Conservation (phyloP, 2,888 invertebrate genomes). For the Myopa tessellatipennis region DNA sequence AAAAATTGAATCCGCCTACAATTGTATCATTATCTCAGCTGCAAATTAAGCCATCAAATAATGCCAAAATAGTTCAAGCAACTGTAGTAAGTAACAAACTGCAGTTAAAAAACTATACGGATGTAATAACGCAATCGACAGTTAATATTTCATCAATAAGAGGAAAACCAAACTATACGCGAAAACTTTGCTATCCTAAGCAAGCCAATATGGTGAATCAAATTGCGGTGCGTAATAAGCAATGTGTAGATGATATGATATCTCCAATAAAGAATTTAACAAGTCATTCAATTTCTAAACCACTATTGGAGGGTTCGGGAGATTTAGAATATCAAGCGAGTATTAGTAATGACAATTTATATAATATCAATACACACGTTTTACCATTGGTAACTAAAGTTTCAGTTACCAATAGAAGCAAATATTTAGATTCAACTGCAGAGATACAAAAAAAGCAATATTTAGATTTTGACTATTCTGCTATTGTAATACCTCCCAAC, state of each 20-base stretch:
- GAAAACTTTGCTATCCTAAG: slow-evolving; percentile 24
- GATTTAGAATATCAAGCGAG: background rate
- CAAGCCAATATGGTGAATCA: slow-evolving; percentile 6
- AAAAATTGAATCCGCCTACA: slow-evolving; percentile 62
- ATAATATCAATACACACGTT: background rate
- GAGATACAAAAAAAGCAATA: slow-evolving; percentile 30
- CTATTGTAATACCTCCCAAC: slow-evolving; percentile 35
- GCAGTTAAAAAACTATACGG: slow-evolving; percentile 50
- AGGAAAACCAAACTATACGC: slow-evolving; percentile 19
- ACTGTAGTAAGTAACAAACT: slow-evolving; percentile 64
- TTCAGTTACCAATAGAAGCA: background rate
- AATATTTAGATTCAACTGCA: slow-evolving; percentile 28
- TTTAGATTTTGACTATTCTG: slow-evolving; percentile 39
- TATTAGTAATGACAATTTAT: background rate
- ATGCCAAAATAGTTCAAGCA: slow-evolving; percentile 68
- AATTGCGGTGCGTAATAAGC: background rate
- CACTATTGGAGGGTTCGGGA: background rate
- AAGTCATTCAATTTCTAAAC: background rate
- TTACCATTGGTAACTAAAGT: background rate
- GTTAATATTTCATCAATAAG: slow-evolving; percentile 2
- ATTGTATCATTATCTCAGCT: slow-evolving; percentile 65
- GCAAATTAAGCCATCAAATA: slow-evolving; percentile 62
- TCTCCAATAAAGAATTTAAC: background rate
- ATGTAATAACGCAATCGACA: slow-evolving; percentile 3
- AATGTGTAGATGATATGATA: too few species aligned